Conservation (phyloP, 2,113 vertebrate species). For the Trachemys scripta region DNA sequence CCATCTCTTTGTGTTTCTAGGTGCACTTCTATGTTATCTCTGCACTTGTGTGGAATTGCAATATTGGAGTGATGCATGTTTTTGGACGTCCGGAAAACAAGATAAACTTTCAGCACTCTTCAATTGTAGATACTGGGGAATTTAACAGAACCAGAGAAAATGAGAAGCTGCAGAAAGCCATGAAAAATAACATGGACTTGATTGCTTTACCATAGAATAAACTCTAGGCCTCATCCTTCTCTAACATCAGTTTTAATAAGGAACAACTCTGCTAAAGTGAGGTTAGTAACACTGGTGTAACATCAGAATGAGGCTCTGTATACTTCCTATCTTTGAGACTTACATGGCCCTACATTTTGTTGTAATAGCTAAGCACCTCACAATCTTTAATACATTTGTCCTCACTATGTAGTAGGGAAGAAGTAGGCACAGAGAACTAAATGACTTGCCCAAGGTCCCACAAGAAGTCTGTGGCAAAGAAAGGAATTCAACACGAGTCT, state of each 20-base stretch:
- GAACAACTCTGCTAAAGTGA: neutral
- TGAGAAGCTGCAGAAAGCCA: neutral
- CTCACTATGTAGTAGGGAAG: neutral
- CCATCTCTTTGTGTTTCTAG: neutral
- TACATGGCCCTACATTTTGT: neutral
- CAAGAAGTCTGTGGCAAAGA: rapidly evolving
- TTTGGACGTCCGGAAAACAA: neutral
- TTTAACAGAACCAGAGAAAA: neutral
- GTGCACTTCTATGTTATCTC: neutral
- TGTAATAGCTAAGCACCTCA: neutral
- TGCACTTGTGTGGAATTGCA: neutral
- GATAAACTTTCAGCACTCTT: neutral
- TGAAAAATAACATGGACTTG: neutral
- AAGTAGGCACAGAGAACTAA: neutral
- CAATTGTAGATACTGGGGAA: neutral
- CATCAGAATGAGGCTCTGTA: neutral
- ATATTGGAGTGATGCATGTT: neutral
- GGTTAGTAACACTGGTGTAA: neutral
- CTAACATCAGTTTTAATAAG: neutral
- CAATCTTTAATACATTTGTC: neutral
- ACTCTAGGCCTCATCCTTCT: neutral
- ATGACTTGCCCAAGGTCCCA: neutral
- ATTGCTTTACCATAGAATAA: neutral
- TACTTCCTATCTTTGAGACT: neutral
- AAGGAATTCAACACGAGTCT: neutral